A percentile compares a stretch with the other conserved stretches of the same genome.
Evolutionary conservation across 2,888 invertebrate species (phyloP).

Genomic region (Zygogramma bicolorata): DNA sequence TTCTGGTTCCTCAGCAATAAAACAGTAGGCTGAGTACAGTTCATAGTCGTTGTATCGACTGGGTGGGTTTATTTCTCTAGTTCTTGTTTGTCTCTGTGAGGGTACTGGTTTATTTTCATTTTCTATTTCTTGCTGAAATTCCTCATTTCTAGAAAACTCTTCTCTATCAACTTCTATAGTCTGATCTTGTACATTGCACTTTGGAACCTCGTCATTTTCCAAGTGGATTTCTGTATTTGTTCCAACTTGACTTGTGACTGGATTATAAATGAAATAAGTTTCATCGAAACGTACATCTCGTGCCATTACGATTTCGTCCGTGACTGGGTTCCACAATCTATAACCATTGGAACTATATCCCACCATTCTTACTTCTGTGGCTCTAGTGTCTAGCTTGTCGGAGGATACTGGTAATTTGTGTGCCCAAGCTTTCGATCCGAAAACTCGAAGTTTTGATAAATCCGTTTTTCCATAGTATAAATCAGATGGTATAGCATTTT

Average conservation of each 20-base stretch:
- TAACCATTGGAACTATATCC: background rate
- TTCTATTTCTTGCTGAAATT: background rate
- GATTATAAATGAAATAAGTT: no score
- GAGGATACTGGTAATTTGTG: background rate
- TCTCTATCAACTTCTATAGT: background rate
- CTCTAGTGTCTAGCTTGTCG: background rate
- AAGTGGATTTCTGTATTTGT: background rate
- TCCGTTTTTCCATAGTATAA: background rate
- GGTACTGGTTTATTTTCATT: background rate
- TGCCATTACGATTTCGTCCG: background rate
- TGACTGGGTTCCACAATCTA: background rate
- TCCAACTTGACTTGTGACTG: background rate
- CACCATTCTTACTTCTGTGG: no score
- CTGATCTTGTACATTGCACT: background rate
- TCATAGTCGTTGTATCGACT: background rate
- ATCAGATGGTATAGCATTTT: background rate
- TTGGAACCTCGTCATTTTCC: background rate
- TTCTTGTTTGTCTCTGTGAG: background rate
- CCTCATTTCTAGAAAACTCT: background rate
- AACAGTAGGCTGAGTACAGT: background rate
- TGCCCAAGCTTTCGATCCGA: background rate
- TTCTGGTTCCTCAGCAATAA: background rate
- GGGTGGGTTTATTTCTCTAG: background rate
- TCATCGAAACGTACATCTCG: no score
- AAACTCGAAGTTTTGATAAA: background rate